These are phyloP conservation scores for Phoenoteleia sp. DNA, from an alignment of 2,888 invertebrate species.

Conservation along the genomic window DNA sequence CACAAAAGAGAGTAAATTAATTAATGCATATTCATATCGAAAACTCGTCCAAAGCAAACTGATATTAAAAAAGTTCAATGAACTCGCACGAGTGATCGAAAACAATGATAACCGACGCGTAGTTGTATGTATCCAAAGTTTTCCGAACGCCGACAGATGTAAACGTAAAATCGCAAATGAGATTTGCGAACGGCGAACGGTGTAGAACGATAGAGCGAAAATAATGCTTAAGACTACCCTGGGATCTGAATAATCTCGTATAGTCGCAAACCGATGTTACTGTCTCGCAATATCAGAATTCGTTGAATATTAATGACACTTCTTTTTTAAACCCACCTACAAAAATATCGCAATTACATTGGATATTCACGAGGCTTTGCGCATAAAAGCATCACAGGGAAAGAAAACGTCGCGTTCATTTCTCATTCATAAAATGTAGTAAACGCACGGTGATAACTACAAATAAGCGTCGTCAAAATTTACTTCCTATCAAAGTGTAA, in stretches of 20 bases:
- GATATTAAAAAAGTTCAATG: conserved; percentile 29
- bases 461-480: conserved; percentile 5
- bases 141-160: conserved; percentile 53
- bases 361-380: conserved; percentile 42
- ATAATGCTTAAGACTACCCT: conserved; percentile 74
- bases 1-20: background rate
- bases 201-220: conserved; percentile 74
- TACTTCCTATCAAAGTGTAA: background rate
- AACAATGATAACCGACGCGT: conserved; percentile 48
- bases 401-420: conserved; percentile 5
- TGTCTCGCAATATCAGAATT: conserved; percentile 70
- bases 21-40: background rate
- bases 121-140: conserved; percentile 18
- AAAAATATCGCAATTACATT: conserved; percentile 65
- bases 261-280: conserved; percentile 73
- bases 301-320: conserved; percentile 74
- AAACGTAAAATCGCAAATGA: conserved; percentile 76
- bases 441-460: background rate
- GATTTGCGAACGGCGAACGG: conserved; percentile 73
- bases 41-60: background rate
- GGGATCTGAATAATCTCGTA: conserved; percentile 76
- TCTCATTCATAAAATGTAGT: conserved; percentile 13
- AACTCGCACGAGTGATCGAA: conserved; percentile 38
- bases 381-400: conserved; percentile 5
- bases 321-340: conserved; percentile 48